A percentile compares a stretch with the other conserved stretches of the same genome.
phyloP scores from a whole-genome alignment of 2,113 vertebrate genomes.

The Anolis sagrei region DNA sequence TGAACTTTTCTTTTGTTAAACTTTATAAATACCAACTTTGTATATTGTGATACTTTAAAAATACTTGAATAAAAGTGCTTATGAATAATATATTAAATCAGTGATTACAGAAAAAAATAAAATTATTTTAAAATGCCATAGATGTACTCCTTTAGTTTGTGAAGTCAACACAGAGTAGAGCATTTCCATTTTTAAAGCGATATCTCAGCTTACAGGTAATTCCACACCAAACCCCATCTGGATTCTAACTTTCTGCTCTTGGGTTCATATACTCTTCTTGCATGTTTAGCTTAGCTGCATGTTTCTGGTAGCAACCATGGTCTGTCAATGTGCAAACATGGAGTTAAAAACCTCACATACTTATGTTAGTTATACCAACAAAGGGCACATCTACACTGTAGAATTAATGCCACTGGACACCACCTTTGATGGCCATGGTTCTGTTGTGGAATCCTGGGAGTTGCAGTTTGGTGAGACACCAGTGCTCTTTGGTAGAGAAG shows the following conservation, averaged over 20 bases:
- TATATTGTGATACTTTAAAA: conserved; percentile 62
- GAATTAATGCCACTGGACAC: too few relatives aligned
- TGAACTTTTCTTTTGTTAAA: conserved; percentile 49
- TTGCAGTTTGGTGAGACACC: too few relatives aligned
- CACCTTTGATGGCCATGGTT: too few relatives aligned
- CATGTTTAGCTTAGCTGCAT: background rate
- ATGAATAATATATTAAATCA: conserved; percentile 68
- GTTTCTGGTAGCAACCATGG: too few relatives aligned
- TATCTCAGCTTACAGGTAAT: background rate
- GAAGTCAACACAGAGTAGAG: background rate
- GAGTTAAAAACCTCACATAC: too few relatives aligned
- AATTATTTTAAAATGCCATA: conserved; percentile 51
- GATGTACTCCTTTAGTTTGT: background rate
- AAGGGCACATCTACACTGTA: too few relatives aligned
- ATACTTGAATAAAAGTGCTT: conserved; percentile 59
- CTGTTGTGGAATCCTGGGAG: too few relatives aligned
- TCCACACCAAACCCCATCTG: too few relatives aligned
- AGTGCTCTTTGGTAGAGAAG: too few relatives aligned
- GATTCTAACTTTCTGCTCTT: background rate
- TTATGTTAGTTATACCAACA: too few relatives aligned
- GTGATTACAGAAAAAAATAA: conserved; percentile 68
- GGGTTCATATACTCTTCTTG: background rate
- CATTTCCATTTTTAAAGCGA: background rate
- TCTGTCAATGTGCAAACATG: too few relatives aligned
- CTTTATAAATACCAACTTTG: conserved; percentile 51